Evolutionary conservation across 1,140 invertebrate species (phyloP), one percentile per base, ranked within the genome.

Genomic region (Sitophilus oryzae): DNA sequence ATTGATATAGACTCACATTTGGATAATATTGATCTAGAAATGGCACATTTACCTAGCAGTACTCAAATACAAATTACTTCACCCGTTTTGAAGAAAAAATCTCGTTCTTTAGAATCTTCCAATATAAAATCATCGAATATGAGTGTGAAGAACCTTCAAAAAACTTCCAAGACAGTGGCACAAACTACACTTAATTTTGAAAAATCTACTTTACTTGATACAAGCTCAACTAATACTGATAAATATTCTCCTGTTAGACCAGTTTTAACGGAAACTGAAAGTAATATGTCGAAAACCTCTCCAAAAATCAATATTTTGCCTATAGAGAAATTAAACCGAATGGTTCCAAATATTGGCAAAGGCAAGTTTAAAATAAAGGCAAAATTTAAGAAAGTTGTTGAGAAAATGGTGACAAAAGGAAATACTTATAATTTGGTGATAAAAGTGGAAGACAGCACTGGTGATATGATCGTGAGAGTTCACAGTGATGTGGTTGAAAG

Each of bases 361-460:
- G 58, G 56, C n/a, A 60, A 52, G 18, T 68, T 62, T 46, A 67
- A 59, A 53, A 60, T 67, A 21, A 61, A 48, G 50, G 66, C 54
- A 1, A 66, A 67, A 56, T 70, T 67, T 52, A 61, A 60, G 51
- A 41, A 35, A 1, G 52, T 67, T 23, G 22, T 56, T 11, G 51
- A 66, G 36, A 68, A 67, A 49, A 36, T 70, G 40, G 58, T 52
- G 3, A 23, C 63, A 9, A 35, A 42, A 34, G 45, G 58, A 4
- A 41, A 58, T 10, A 49, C 50, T 30, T 64, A 59, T 53, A 36
- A 49, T 22, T 41, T 67, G 18, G 43, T 58, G n/a, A 60, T 68
- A 16, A 46, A 48, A 43, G 54, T 70, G 20, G 46, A 30, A 44
- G 66, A 68, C 56, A 30, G 23, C 9, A 54, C 41, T 37, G 59